phyloP scores from a whole-genome alignment of 2,888 invertebrate species.

The Cataglyphis altisquamis region DNA sequence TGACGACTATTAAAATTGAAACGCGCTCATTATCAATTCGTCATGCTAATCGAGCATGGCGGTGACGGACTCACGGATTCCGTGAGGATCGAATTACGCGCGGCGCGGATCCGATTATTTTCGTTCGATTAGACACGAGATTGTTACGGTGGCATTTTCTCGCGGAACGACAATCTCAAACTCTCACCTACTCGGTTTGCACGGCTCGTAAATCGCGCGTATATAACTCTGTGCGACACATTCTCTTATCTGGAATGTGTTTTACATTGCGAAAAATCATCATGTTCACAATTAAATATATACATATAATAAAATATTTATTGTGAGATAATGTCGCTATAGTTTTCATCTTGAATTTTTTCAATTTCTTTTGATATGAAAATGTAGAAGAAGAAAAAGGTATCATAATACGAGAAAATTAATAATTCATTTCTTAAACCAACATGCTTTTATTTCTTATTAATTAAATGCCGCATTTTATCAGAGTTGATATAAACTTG shows the following conservation, averaged over 20 bases:
- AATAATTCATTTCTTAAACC: background rate
- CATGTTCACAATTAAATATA: background rate
- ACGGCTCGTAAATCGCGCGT: slow-evolving; percentile 18
- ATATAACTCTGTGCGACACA: background rate
- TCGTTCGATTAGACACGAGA: slow-evolving; percentile 50
- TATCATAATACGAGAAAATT: background rate
- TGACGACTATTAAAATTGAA: slow-evolving; percentile 74
- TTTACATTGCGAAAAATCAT: slow-evolving; percentile 1
- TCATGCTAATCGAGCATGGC: slow-evolving; percentile 70
- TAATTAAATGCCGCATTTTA: background rate
- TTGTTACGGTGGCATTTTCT: slow-evolving; percentile 32
- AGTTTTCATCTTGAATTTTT: background rate
- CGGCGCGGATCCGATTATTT: slow-evolving; percentile 47
- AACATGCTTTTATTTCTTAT: background rate
- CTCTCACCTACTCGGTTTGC: background rate
- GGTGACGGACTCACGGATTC: slow-evolving; percentile 64
- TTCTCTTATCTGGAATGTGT: slow-evolving; percentile 1
- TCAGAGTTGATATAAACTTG: background rate
- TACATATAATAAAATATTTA: slow-evolving; percentile 6
- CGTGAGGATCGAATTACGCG: slow-evolving; percentile 42
- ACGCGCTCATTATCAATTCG: slow-evolving; percentile 75
- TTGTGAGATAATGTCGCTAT: background rate
- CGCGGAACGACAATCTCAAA: background rate
- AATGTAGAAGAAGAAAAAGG: background rate
- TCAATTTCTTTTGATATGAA: background rate